Evolutionary conservation across 30 jellyfish, hydroid and myxozoan species (phyloP).

Genomic region (Pseudorhiza aurosa): DNA sequence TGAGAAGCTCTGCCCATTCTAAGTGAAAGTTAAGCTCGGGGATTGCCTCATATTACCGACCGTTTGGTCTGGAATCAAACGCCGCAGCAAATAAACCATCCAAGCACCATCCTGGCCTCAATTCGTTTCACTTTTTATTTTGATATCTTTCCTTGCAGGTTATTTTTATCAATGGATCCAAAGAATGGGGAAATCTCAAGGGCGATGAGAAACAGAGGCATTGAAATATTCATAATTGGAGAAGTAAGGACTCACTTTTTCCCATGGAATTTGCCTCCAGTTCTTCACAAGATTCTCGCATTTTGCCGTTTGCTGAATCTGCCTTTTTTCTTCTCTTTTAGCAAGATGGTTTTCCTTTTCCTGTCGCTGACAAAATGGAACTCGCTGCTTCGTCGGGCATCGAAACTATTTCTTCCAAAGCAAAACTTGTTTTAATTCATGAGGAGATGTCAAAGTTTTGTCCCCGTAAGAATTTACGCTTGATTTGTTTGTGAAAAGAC

Average conservation of each 20-base stretch:
- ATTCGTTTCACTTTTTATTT: too few species aligned
- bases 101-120: too few species aligned
- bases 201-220: constrained; percentile 98
- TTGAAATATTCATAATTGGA: constrained; percentile 74
- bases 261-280: too few species aligned
- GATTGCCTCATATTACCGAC: too few species aligned
- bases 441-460: background rate
- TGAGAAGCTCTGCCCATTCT: too few species aligned
- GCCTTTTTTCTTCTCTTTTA: background rate
- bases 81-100: too few species aligned
- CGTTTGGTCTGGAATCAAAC: too few species aligned
- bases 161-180: constrained; percentile 89
- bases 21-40: too few species aligned
- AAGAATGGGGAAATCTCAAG: constrained; percentile 91
- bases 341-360: constrained; percentile 41
- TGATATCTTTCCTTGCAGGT: constrained; percentile 19
- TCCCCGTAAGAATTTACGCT: constrained; percentile 19
- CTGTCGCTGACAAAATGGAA: constrained; percentile 38
- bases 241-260: constrained; percentile 64
- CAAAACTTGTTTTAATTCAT: constrained; percentile 14
- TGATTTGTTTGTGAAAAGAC: too few species aligned
- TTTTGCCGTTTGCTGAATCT: too few species aligned
- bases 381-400: constrained; percentile 39
- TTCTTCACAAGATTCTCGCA: too few species aligned
- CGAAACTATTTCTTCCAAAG: background rate